Evolutionary conservation across 2,888 invertebrate species (phyloP).

Genomic region (Tetropium fuscum): DNA sequence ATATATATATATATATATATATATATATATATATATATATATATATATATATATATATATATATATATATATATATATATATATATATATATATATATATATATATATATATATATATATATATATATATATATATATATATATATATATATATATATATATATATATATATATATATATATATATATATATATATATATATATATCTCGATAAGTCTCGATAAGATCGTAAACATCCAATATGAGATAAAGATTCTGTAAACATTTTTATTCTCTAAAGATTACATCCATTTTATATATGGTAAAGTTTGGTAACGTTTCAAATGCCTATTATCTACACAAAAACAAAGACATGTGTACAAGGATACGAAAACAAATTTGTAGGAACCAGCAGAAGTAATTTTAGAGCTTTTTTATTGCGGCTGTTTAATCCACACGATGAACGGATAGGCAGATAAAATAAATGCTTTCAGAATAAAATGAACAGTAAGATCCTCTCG

Average conservation of each 20-base stretch:
- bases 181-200: no score
- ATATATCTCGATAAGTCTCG: no score
- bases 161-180: no score
- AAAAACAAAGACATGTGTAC: conserved; percentile 6
- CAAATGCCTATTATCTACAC: not conserved
- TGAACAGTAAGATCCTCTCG: conserved; percentile 29
- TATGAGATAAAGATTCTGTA: not conserved
- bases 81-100: no score
- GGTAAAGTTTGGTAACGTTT: not conserved
- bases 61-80: no score
- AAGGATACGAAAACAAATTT: conserved; percentile 21
- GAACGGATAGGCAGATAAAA: conserved; percentile 20
- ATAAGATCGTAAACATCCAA: no score
- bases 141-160: no score
- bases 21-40: no score
- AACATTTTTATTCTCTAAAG: conserved; percentile 2
- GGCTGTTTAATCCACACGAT: conserved; percentile 25
- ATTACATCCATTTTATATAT: not conserved
- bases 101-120: no score
- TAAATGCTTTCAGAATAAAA: conserved; percentile 18
- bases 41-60: no score
- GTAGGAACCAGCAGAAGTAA: conserved; percentile 20
- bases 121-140: no score
- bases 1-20: no score
- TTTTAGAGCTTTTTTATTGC: conserved; percentile 26